phyloP scores from a whole-genome alignment of 2,797 vertebrate species.

The Neoniphon sammara region DNA sequence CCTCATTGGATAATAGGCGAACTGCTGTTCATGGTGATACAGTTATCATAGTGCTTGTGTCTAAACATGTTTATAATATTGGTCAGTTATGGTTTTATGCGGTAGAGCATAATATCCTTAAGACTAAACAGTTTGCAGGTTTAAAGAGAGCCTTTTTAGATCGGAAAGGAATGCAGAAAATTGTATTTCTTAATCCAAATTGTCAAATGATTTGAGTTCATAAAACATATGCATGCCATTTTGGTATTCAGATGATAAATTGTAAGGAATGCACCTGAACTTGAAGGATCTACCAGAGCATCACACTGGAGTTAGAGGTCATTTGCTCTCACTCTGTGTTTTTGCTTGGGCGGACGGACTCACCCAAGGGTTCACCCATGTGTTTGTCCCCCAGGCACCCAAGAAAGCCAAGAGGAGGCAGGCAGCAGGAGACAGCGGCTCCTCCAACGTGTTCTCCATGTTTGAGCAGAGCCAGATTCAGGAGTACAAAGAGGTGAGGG shows the following conservation, averaged over 20 bases:
- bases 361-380: background rate
- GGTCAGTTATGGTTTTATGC: conserved; percentile 5
- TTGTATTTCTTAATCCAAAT: background rate
- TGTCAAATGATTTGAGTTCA: background rate
- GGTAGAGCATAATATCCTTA: background rate
- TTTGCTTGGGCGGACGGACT: background rate
- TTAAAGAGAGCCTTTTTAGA: background rate
- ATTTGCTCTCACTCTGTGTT: background rate
- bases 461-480: conserved; percentile 98
- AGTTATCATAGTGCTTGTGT: conserved; percentile 23
- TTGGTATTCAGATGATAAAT: background rate
- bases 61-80: background rate
- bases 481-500: conserved; percentile 98
- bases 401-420: conserved; percentile 95
- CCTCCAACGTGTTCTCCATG: conserved; percentile 97
- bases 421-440: conserved; percentile 89
- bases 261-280: background rate
- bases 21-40: conserved; percentile 37
- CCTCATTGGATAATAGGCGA: conserved; percentile 15
- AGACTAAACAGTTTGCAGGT: background rate
- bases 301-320: background rate
- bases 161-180: background rate
- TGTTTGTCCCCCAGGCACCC: conserved; percentile 86
- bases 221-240: background rate
- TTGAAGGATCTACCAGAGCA: background rate